These are phyloP conservation scores for Automeris io DNA, from an alignment of 2,888 invertebrate species.

Conservation along the genomic window DNA sequence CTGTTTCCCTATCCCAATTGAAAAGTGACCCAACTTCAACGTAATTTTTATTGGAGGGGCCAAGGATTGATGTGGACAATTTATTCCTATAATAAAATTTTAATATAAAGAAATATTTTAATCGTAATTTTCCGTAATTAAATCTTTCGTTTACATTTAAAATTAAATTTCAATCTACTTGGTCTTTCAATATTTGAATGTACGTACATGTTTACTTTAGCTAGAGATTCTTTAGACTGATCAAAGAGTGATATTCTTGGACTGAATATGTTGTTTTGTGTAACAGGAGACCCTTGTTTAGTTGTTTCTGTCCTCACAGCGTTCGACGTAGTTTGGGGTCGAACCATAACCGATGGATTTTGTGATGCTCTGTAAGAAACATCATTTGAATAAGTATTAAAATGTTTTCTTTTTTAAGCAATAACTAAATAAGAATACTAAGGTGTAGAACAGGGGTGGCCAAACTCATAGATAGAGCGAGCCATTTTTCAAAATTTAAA, in stretches of 20 bases:
- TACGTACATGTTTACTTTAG: conserved; percentile 53
- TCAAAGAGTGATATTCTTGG: conserved; percentile 63
- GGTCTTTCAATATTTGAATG: too few relatives aligned
- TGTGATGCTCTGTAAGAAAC: conserved; percentile 14
- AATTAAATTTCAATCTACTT: too few relatives aligned
- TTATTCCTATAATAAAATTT: conserved; percentile 47
- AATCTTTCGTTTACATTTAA: background rate
- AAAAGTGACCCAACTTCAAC: conserved; percentile 71
- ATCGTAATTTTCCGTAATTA: background rate
- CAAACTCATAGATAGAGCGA: too few relatives aligned
- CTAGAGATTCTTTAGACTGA: conserved; percentile 59
- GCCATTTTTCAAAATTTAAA: too few relatives aligned
- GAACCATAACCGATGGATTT: conserved; percentile 22
- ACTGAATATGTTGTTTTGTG: conserved; percentile 34
- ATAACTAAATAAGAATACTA: too few relatives aligned
- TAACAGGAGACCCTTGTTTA: conserved; percentile 12
- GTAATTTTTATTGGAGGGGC: conserved; percentile 67
- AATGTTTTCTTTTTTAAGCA: too few relatives aligned
- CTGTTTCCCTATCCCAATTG: conserved; percentile 76
- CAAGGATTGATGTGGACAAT: conserved; percentile 57
- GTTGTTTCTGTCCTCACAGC: conserved; percentile 19
- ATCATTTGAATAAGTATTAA: too few relatives aligned
- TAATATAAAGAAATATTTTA: background rate
- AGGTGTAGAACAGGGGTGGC: too few relatives aligned
- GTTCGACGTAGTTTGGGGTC: conserved; percentile 19